Base-by-base conservation (phyloP, 2,113 vertebrate genomes). In the Petrocephalus zakoni region DNA sequence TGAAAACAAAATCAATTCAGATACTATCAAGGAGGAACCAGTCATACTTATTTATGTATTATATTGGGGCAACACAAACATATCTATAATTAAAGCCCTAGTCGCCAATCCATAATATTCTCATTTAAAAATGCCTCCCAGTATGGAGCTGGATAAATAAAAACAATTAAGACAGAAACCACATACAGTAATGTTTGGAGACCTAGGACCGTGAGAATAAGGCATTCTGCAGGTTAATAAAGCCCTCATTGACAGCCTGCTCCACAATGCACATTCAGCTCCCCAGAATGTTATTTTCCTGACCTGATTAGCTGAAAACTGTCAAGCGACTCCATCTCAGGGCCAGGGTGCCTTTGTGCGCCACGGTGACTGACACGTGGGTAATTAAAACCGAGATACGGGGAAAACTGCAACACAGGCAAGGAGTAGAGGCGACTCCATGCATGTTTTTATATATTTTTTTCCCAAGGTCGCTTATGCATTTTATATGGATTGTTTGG, bases 131-230 rank as follows among this genome's bases (percentile, higher is more conserved):
- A 55, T 55, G 52, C 84, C 52, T 86, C 84, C 52, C 29, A 55
- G 52, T 55, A n/a, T 86, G 84, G 29, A 86, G 34, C 2, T n/a
- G n/a, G 84, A 86, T 86, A 86, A 86, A 86, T 86, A 86, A 55
- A 55, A 86, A 86, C 11, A 86, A 86, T 86, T 86, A 55, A 86
- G 34, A 56, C 25, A 34, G 84, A 86, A 86, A 52, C 52, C 5
- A 4, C 29, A 25, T n/a, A 85, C 83, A 34, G 83, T 10, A 11
- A 49, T 85, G 84, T 86, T 86, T 83, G 29, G 13, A 15, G 52
- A 34, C 47, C 51, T 10, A 34, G 52, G 29, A 55, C 84, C 29
- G 4, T 22, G 21, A 53, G 52, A 86, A 86, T 8, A 55, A 86
- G 51, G 25, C 52, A 34, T 25, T 25, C 55, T 21, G n/a, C 51